These are phyloP conservation scores for Labeo calbasu DNA, from an alignment of 2,797 vertebrate species.

Conservation along the genomic window DNA sequence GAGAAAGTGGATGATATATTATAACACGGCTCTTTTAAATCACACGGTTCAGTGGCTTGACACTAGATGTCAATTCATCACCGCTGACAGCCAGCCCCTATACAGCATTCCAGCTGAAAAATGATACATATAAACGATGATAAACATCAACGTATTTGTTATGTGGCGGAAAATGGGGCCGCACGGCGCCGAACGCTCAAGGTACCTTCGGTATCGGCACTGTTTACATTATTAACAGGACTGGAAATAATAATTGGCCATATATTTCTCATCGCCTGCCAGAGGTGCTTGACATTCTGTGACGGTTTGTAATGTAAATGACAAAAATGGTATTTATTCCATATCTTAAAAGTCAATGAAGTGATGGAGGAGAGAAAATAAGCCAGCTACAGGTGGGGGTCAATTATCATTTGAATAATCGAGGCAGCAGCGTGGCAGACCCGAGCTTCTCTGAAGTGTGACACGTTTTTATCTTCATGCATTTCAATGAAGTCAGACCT, in stretches of 20 bases:
- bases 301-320: constrained; percentile 98
- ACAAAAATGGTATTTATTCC: constrained; percentile 85
- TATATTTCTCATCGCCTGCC: constrained; percentile 86
- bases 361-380: constrained; percentile 97
- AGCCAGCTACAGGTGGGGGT: constrained; percentile 97
- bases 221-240: constrained; percentile 86
- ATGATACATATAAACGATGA: constrained; percentile 82
- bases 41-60: constrained; percentile 74
- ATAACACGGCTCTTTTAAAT: constrained; percentile 61
- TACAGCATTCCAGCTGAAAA: constrained; percentile 77
- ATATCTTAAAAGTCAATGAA: constrained; percentile 96
- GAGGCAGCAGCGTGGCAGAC: constrained; percentile 88
- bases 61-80: constrained; percentile 80
- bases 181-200: constrained; percentile 68
- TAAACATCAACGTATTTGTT: constrained; percentile 83
- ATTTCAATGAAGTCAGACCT: constrained; percentile 99
- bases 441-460: constrained; percentile 91
- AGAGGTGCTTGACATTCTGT: constrained; percentile 93
- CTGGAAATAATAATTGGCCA: constrained; percentile 90
- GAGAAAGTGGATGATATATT: constrained; percentile 61
- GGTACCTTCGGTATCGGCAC: constrained; percentile 81
- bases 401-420: constrained; percentile 99
- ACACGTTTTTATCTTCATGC: constrained; percentile 99
- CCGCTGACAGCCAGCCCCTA: constrained; percentile 77
- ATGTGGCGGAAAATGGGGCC: constrained; percentile 70